Evolutionary conservation across 2,797 vertebrate species (phyloP).

Genomic region (Micrastur ruficollis): DNA sequence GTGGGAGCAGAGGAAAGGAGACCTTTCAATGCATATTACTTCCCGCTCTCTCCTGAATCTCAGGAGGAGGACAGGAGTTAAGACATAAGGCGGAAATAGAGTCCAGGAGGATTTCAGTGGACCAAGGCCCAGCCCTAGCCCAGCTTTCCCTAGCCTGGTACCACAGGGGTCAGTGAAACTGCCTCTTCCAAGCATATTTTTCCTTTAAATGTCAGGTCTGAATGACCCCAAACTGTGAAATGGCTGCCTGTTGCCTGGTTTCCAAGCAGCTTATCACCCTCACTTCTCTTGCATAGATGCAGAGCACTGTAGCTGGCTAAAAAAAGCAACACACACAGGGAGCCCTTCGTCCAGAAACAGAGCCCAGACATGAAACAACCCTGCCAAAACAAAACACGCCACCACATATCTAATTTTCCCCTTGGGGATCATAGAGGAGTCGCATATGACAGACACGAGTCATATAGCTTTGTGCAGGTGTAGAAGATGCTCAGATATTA

Average conservation of each 20-base stretch:
- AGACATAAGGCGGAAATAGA: not conserved
- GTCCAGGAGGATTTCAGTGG: not conserved
- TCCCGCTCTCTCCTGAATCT: not conserved
- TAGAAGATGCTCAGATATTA: not conserved
- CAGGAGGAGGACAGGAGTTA: not conserved
- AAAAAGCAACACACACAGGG: not conserved
- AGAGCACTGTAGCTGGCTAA: not conserved
- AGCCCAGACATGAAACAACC: not conserved
- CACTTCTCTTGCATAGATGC: not conserved
- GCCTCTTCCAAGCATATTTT: not conserved
- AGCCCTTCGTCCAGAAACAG: not conserved
- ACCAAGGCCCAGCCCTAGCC: not conserved
- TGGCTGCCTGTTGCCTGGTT: not conserved
- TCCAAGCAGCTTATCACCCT: not conserved
- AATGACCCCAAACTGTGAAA: not conserved
- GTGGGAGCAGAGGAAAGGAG: not conserved
- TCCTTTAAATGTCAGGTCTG: not conserved
- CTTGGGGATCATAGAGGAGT: not conserved
- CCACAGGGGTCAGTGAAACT: not conserved
- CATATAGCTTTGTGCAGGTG: not conserved
- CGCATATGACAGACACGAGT: rapidly evolving
- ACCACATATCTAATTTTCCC: not conserved
- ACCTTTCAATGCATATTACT: not conserved
- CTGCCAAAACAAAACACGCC: not conserved
- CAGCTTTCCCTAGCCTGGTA: not conserved